These are phyloP conservation scores for Porites evermanni DNA, from an alignment of 92 coral and sea anemone genomes.

Conservation along the genomic window DNA sequence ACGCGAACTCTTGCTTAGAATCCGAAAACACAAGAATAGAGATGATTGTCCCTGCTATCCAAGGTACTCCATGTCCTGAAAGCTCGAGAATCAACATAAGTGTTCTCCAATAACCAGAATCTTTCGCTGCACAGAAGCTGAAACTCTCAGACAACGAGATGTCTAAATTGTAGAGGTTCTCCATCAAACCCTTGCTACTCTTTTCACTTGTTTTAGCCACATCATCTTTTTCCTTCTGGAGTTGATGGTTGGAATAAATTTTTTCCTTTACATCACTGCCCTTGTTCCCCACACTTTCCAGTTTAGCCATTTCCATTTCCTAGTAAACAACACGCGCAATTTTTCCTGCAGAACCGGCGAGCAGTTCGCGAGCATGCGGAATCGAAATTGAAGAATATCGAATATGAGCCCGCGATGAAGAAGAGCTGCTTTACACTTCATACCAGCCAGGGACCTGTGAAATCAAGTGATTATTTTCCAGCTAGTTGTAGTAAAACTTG, in stretches of 20 bases:
- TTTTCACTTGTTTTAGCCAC: neutral
- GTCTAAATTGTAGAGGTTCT: constrained; percentile 59
- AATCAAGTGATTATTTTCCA: neutral
- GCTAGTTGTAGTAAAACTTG: neutral
- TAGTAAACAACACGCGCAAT: neutral
- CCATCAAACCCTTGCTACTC: neutral
- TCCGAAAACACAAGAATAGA: constrained; percentile 56
- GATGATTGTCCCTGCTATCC: constrained; percentile 81
- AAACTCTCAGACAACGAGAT: constrained; percentile 64
- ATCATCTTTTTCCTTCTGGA: neutral
- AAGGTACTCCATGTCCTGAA: constrained; percentile 96
- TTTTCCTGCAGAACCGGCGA: too few species aligned
- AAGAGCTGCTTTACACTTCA: neutral
- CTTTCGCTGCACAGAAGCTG: constrained; percentile 75
- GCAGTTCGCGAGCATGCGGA: too few species aligned
- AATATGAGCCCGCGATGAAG: neutral
- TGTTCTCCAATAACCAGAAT: constrained; percentile 63
- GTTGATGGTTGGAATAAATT: neutral
- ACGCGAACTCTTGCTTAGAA: constrained; percentile 71
- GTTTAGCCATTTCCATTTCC: neutral
- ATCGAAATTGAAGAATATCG: neutral
- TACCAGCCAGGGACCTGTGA: neutral
- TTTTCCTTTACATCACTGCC: neutral
- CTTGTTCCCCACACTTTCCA: neutral
- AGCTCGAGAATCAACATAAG: constrained; percentile 77